Evolutionary conservation across 2,888 invertebrate species (phyloP).

Genomic region (Andrena chrysosceles): DNA sequence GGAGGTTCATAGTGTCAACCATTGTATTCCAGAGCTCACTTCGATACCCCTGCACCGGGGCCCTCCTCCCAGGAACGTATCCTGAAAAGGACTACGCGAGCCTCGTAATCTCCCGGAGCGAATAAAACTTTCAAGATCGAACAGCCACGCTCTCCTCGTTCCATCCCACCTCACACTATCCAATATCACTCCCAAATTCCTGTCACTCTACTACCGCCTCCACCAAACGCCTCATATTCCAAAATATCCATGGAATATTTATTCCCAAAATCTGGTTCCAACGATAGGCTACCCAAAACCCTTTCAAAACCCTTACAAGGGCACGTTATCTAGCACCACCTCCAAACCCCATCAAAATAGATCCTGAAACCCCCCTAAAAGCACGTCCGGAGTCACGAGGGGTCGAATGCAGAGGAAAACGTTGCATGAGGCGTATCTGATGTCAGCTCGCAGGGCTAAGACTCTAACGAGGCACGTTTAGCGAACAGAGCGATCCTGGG

Average conservation of each 20-base stretch:
- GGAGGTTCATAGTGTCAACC: constrained; percentile 70
- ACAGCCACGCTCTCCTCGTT: neutral
- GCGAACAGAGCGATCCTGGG: neutral
- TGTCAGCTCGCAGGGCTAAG: constrained; percentile 18
- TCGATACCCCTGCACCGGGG: constrained; percentile 37
- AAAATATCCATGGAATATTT: neutral
- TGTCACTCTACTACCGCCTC: neutral
- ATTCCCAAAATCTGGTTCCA: no score
- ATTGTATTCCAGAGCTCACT: constrained; percentile 67
- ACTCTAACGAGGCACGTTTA: constrained; percentile 31
- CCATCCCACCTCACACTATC: neutral
- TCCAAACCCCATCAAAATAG: constrained; percentile 12
- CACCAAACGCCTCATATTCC: neutral
- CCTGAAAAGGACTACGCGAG: constrained; percentile 19
- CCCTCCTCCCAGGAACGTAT: constrained; percentile 29
- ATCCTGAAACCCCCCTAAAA: neutral
- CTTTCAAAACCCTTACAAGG: no score
- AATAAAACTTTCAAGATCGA: constrained; percentile 27
- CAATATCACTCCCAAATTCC: constrained; percentile 7
- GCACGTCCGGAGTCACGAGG: neutral
- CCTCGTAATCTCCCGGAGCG: constrained; percentile 24
- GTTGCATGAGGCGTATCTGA: constrained; percentile 24
- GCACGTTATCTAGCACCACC: neutral
- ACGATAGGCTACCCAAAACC: no score
- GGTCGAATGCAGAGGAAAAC: neutral